Conservation (phyloP, 1,140 invertebrate genomes). For the Atta cephalotes region DNA sequence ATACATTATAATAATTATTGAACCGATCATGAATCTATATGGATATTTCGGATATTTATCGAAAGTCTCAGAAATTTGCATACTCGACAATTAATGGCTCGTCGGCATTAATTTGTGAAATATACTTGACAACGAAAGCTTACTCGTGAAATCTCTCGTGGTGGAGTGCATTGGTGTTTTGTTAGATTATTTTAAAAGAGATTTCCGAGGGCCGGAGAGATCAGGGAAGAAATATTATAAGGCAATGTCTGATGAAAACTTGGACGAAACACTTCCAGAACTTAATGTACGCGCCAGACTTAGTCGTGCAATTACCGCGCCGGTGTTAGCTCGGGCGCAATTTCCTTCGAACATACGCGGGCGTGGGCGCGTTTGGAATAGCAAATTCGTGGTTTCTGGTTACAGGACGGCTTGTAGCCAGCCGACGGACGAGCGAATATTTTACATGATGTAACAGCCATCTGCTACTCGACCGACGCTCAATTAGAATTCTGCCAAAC, state of each 20-base stretch:
- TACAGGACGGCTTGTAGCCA: neutral
- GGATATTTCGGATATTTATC: neutral
- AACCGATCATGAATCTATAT: conserved; percentile 7
- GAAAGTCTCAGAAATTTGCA: conserved; percentile 25
- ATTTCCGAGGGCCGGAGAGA: conserved; percentile 1
- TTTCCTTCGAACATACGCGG: conserved; percentile 69
- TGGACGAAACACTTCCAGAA: conserved; percentile 68
- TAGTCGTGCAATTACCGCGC: conserved; percentile 68
- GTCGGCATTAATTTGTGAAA: conserved; percentile 48
- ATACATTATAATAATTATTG: conserved; percentile 34
- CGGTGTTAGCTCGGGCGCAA: conserved; percentile 64
- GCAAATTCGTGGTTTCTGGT: conserved; percentile 63
- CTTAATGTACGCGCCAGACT: conserved; percentile 72
- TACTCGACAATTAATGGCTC: conserved; percentile 38
- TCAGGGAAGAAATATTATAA: conserved; percentile 16
- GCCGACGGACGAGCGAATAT: conserved; percentile 35
- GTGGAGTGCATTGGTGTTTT: neutral
- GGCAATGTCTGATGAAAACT: conserved; percentile 45
- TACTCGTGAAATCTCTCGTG: neutral
- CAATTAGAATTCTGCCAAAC: conserved; percentile 35
- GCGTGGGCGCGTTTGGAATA: conserved; percentile 66
- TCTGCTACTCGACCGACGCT: conserved; percentile 36
- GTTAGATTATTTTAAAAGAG: conserved; percentile 27
- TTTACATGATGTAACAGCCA: conserved; percentile 56
- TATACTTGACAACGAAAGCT: conserved; percentile 34